phyloP scores from a whole-genome alignment of 2,888 invertebrate species.

The Trachelus iudaicus region DNA sequence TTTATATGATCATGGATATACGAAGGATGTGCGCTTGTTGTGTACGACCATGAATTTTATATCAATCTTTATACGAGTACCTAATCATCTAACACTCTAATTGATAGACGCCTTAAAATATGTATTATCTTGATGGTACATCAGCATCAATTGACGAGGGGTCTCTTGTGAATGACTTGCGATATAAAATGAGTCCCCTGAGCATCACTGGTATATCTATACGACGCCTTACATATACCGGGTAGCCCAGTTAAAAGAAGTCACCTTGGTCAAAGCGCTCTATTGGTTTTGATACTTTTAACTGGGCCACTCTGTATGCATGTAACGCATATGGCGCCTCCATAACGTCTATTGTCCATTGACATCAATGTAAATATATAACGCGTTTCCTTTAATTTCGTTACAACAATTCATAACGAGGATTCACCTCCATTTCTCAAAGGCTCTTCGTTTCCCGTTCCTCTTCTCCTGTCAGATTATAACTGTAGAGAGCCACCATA shows the following conservation, averaged over 20 bases:
- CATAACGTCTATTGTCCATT: neutral
- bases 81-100: neutral
- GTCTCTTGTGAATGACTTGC: neutral
- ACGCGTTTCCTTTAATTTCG: neutral
- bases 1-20: neutral
- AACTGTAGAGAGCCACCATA: neutral
- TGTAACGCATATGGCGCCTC: slow-evolving; percentile 18
- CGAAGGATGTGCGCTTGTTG: neutral
- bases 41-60: neutral
- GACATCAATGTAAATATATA: neutral
- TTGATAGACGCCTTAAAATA: neutral
- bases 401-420: neutral
- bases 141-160: neutral
- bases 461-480: neutral
- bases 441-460: neutral
- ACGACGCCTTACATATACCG: neutral
- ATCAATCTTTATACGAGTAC: neutral
- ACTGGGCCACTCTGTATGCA: neutral
- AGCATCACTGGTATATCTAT: neutral
- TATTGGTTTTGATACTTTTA: too few relatives aligned
- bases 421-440: neutral
- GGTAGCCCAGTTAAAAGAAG: neutral
- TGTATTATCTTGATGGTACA: neutral
- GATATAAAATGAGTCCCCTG: neutral
- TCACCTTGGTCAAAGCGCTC: neutral